Conservation (phyloP, 2,797 vertebrate species). For the Tragelaphus eurycerus region DNA sequence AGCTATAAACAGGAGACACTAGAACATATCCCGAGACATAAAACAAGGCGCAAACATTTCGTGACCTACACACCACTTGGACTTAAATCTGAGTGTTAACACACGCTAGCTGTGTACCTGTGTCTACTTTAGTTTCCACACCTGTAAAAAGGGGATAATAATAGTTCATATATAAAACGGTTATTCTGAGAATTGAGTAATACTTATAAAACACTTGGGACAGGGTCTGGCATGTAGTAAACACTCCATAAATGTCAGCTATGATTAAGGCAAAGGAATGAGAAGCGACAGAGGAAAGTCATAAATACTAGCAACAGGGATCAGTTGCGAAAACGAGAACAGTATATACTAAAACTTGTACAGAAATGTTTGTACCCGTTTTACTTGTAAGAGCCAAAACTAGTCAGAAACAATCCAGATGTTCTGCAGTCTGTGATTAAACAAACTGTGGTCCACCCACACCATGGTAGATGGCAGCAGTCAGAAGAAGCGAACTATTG, state of each 20-base stretch:
- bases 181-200: constrained; percentile 50
- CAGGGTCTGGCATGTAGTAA: constrained; percentile 34
- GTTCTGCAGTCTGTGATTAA: background rate
- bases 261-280: constrained; percentile 5
- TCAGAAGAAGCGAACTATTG: background rate
- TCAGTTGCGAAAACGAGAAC: background rate
- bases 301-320: background rate
- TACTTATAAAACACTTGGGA: constrained; percentile 46
- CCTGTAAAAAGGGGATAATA: background rate
- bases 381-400: background rate
- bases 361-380: background rate
- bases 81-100: background rate
- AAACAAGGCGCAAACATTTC: background rate
- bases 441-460: background rate
- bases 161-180: background rate
- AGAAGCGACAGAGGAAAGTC: background rate
- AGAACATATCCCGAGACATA: background rate
- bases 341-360: background rate
- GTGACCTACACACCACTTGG: background rate
- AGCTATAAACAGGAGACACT: background rate
- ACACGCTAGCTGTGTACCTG: background rate
- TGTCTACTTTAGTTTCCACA: constrained; percentile 12
- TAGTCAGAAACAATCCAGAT: background rate
- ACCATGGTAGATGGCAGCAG: background rate
- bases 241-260: constrained; percentile 19